phyloP scores from a whole-genome alignment of 2,797 vertebrate species.

The Sebastes goodei region DNA sequence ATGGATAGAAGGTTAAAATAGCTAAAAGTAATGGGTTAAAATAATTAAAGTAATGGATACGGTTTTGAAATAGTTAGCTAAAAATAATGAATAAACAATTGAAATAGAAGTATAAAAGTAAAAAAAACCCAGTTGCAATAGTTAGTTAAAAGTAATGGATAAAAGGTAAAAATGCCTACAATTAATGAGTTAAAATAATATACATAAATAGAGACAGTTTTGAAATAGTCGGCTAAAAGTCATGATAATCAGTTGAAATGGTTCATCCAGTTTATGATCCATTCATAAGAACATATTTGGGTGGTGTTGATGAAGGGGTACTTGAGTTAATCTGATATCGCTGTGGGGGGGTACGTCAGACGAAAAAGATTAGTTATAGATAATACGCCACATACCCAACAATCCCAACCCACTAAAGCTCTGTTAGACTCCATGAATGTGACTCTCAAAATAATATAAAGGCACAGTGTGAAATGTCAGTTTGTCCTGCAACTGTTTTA shows the following conservation, averaged over 20 bases:
- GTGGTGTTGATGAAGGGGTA: not conserved
- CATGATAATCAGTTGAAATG: not conserved
- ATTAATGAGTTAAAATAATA: not conserved
- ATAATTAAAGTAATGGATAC: not conserved
- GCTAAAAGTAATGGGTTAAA: too few relatives aligned
- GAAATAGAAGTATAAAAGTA: too few relatives aligned
- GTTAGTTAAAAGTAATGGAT: not conserved
- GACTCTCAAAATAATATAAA: constrained; percentile 1
- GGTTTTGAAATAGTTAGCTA: too few relatives aligned
- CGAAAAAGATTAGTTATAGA: not conserved
- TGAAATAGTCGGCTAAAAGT: not conserved
- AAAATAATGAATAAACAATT: not conserved
- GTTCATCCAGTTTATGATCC: not conserved
- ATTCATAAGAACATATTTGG: not conserved
- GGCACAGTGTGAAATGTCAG: not conserved
- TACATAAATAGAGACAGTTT: not conserved
- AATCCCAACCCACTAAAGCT: not conserved
- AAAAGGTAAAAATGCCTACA: not conserved
- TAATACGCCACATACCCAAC: not conserved
- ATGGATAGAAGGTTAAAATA: too few relatives aligned
- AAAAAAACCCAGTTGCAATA: not conserved
- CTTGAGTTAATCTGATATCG: not conserved
- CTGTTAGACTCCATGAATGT: not conserved
- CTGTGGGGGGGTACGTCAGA: not conserved
- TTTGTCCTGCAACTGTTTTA: not conserved